phyloP scores from a whole-genome alignment of 1,140 invertebrate species.

The Apis laboriosa region DNA sequence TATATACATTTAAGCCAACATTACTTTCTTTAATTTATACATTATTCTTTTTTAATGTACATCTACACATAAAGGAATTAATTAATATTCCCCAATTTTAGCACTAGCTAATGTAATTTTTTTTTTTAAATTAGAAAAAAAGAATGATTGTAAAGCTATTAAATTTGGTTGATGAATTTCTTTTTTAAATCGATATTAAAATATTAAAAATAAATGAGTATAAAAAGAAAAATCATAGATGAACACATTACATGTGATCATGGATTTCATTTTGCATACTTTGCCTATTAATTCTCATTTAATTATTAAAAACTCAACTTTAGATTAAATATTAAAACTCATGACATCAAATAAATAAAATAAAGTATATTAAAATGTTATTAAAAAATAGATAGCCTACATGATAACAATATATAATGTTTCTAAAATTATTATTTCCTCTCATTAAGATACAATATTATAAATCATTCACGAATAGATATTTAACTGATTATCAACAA shows the following conservation, averaged over 20 bases:
- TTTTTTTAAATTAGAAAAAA: neutral
- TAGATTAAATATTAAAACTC: neutral
- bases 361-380: constrained; percentile 4
- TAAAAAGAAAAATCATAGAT: neutral
- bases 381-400: neutral
- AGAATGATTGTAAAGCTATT: neutral
- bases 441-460: constrained; percentile 18
- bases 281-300: too few relatives aligned
- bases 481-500: neutral
- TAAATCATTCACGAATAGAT: neutral
- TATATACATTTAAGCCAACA: constrained; percentile 32
- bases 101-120: neutral
- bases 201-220: neutral
- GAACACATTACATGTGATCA: neutral
- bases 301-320: neutral
- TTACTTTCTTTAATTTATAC: constrained; percentile 24
- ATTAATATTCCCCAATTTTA: constrained; percentile 10
- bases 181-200: neutral
- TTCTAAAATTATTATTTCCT: constrained; percentile 21
- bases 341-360: constrained; percentile 13
- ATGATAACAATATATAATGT: neutral
- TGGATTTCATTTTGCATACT: neutral
- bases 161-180: neutral
- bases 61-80: neutral
- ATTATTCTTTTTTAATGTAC: constrained; percentile 13